Evolutionary conservation across 2,797 vertebrate species (phyloP), one percentile per base, ranked within the genome.

Genomic region (Hirundo rustica): DNA sequence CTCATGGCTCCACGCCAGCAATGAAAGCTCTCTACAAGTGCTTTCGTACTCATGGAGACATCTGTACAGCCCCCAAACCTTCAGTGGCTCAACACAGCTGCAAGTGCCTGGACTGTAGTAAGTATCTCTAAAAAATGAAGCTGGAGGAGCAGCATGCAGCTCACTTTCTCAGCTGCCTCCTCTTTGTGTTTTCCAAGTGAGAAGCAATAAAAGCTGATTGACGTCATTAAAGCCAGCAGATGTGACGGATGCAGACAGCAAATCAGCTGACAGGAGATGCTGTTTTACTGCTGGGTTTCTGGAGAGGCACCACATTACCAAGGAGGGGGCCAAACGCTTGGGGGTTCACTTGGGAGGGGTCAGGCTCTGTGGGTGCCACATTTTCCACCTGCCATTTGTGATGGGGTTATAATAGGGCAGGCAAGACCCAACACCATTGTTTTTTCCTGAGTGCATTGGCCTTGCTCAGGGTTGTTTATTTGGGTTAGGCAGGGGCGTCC

Each of bases 151-250:
- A 83, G 70, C 85, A 81, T 32, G 82, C 74, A 93, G 38, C 42
- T 92, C 72, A 13, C 62, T 77, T 68, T 55, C 86, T 96, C 85
- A 91, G 91, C 93, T 92, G 89, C 82, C 85, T 94, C 53, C 85
- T 85, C 91, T 92, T 95, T 75, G 72, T 91, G 44, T 80, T 89
- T 76, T 74, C 91, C 50, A 85, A 96, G 95, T 42, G 87, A 89
- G 91, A 70, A 91, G 92, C 93, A 84, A 91, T 89, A 93, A 92
- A 95, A 82, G 53, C 92, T 86, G 92, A 89, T 86, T 96, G 84
- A 95, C 82, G 87, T 95, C 92, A 95, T 44, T 55, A 78, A 55
- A 79, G 82, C 44, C n/a, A 1, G 94, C 95, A 96, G 91, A 92
- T 93, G 92, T 92, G 95, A 92, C 1, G 50, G 95, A 82, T 65